phyloP scores from a whole-genome alignment of 2,888 invertebrate genomes.

The Lochmaea capreae region DNA sequence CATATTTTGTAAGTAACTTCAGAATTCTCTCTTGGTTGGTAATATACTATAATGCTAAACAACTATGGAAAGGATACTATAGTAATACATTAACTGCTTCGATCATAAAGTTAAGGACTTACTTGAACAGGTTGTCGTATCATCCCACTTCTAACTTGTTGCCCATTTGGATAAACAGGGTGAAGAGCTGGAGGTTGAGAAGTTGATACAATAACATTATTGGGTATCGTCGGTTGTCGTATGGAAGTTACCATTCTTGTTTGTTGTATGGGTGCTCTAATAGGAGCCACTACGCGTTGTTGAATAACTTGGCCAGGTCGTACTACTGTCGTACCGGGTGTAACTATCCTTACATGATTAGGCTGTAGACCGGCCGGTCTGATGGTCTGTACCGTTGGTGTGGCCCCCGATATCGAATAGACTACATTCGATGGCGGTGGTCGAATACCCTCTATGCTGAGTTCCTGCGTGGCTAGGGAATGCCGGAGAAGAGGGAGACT shows the following conservation, averaged over 20 bases:
- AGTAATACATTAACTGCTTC: too few species aligned
- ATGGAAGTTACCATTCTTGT: constrained; percentile 63
- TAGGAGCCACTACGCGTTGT: constrained; percentile 69
- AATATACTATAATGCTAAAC: too few species aligned
- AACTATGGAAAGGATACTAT: too few species aligned
- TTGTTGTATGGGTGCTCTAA: constrained; percentile 58
- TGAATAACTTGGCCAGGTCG: constrained; percentile 69
- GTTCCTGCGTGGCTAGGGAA: constrained; percentile 88
- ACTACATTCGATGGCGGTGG: constrained; percentile 84
- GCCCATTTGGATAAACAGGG: constrained; percentile 60
- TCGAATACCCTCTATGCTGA: constrained; percentile 94
- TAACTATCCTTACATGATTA: constrained; percentile 67
- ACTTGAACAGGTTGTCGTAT: constrained; percentile 56
- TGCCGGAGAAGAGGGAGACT: constrained; percentile 93
- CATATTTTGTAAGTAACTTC: too few species aligned
- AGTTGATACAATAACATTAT: constrained; percentile 61
- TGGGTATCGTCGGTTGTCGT: constrained; percentile 58
- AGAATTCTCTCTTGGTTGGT: too few species aligned
- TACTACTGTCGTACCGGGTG: constrained; percentile 66
- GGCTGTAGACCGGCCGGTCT: constrained; percentile 31
- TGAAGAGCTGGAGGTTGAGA: constrained; percentile 66
- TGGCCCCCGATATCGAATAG: constrained; percentile 68
- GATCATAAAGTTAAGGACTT: constrained; percentile 21
- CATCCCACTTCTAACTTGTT: constrained; percentile 43
- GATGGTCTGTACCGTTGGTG: constrained; percentile 62